Evolutionary conservation across 2,888 invertebrate genomes (phyloP), one percentile per base, ranked within the genome.

Genomic region (Phaonia tiefii): DNA sequence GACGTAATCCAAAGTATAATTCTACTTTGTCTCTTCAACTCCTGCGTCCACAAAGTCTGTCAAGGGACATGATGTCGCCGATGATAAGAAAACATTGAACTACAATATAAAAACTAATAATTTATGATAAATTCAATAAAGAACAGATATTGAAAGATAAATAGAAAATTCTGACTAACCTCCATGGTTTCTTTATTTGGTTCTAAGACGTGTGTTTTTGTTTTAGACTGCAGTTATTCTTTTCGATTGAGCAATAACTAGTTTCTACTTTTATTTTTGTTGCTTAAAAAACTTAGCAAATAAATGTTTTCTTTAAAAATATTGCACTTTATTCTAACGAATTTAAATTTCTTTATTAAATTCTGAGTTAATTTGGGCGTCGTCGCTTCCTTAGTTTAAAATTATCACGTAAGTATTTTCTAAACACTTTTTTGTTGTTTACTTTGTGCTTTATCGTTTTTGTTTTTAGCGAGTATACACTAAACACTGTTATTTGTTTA

Each of bases 1-100:
- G 85, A 85, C 85, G 85, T 85, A 85, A 85, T 85, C 82, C 72
- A 3, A 70, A 78, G 75, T 58, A 77, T 76, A 22, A 71, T 66
- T 63, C 22, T 37, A 56, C 22, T 63, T 65, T 31, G 31, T 3
- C 8, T 3, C 31, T 31, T 31, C 31, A 5, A 5, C 31, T 31
- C 8, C 8, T 31, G n/a, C n/a, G n/a, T n/a, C n/a, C n/a, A n/a
- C n/a, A n/a, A n/a, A n/a, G n/a, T n/a, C n/a, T n/a, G n/a, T n/a
- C n/a, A n/a, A n/a, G n/a, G n/a, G n/a, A n/a, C n/a, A n/a, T n/a
- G n/a, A n/a, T n/a, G n/a, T 31, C 31, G 3, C 31, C 31, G 31
- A 8, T 31, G 31, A 31, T 8, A 5, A 31, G 31, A 31, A 31
- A 44, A 22, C 37, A n/a, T 1, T 22, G 22, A n/a, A 58, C 31